Percentiles rank a stretch among this genome's conserved stretches.
Conservation (phyloP, 2,888 invertebrate species). For the Archips crataeganus region DNA sequence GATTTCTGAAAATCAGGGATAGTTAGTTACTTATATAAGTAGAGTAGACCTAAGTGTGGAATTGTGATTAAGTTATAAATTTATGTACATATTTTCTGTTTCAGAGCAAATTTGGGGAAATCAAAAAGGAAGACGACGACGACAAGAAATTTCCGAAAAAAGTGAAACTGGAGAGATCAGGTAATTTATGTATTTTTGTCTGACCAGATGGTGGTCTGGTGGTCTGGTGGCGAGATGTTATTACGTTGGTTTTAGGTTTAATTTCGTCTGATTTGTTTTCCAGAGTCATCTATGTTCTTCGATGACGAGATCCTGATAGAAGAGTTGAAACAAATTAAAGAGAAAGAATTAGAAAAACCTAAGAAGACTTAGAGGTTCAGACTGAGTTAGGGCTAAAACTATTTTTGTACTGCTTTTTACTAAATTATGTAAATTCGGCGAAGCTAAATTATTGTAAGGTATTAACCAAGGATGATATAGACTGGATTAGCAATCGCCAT, state of each 20-base stretch:
- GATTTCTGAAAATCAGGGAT: too few relatives aligned
- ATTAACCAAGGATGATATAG: too few relatives aligned
- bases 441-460: conserved; percentile 9
- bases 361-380: conserved; percentile 55
- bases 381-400: conserved; percentile 40
- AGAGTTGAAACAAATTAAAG: conserved; percentile 67
- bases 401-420: conserved; percentile 38
- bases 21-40: too few relatives aligned
- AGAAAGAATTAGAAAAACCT: conserved; percentile 61
- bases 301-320: conserved; percentile 76
- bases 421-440: conserved; percentile 21
- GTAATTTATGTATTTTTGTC: conserved; percentile 48
- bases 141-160: conserved; percentile 61
- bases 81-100: conserved; percentile 46
- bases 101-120: conserved; percentile 67
- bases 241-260: too few relatives aligned
- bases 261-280: conserved; percentile 37
- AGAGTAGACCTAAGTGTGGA: too few relatives aligned
- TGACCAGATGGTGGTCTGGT: too few relatives aligned
- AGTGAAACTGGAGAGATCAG: conserved; percentile 75
- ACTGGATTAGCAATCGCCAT: too few relatives aligned
- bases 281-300: conserved; percentile 71
- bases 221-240: too few relatives aligned
- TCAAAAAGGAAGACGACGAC: conserved; percentile 53
- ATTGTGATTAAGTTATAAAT: too few relatives aligned